A percentile compares a stretch with the other conserved stretches of the same genome.
phyloP scores from a whole-genome alignment of 1,140 invertebrate species.

The Zaprionus davidi region DNA sequence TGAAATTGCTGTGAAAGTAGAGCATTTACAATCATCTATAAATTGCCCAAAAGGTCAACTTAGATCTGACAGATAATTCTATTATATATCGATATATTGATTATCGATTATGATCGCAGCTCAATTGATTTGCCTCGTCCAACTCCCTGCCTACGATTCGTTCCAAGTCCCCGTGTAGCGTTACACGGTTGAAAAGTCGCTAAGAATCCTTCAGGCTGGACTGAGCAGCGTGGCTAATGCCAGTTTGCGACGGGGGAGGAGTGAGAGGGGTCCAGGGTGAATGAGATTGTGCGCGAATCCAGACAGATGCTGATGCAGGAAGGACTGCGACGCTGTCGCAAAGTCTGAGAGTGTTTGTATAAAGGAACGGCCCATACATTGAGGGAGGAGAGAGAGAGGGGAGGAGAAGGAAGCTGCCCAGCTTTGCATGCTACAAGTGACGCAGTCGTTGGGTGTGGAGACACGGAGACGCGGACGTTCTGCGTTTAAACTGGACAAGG shows the following conservation, averaged over 20 bases:
- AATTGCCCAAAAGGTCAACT: neutral
- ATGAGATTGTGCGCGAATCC: constrained; percentile 25
- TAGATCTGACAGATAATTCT: neutral
- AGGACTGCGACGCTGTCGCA: constrained; percentile 55
- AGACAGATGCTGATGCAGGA: constrained; percentile 59
- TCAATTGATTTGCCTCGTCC: neutral
- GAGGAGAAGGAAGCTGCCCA: neutral
- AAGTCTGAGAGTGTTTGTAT: constrained; percentile 68
- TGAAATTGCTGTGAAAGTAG: neutral
- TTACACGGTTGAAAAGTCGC: neutral
- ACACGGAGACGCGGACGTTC: constrained; percentile 37
- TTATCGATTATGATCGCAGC: neutral
- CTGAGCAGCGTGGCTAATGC: neutral
- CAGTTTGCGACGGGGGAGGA: neutral
- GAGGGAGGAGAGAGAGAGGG: neutral
- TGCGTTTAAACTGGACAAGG: constrained; percentile 67
- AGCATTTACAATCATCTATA: neutral
- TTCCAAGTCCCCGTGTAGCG: neutral
- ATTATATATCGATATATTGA: neutral
- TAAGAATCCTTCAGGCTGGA: neutral
- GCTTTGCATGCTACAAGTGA: constrained; percentile 54
- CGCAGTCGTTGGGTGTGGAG: constrained; percentile 1
- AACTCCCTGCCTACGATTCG: neutral
- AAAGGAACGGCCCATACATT: constrained; percentile 47
- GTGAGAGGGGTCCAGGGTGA: neutral